A percentile compares a stretch with the other conserved stretches of the same genome.
Evolutionary conservation across 2,113 vertebrate species (phyloP).

Genomic region (Microcebus lehilahytsara): DNA sequence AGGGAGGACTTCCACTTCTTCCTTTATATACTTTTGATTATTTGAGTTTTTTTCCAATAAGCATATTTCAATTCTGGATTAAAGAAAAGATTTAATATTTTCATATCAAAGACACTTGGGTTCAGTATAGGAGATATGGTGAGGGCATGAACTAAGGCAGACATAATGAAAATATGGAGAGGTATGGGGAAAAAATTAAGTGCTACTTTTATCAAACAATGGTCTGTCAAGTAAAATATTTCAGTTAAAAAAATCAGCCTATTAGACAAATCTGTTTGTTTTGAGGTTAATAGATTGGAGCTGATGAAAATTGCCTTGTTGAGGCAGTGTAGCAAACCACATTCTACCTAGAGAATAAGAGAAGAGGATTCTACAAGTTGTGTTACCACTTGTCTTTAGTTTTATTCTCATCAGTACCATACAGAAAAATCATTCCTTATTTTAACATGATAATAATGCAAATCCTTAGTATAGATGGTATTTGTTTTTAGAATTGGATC

Average conservation of each 20-base stretch:
- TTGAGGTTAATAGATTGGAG: not conserved
- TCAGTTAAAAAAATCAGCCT: not conserved
- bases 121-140: not conserved
- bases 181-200: not conserved
- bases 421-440: not conserved
- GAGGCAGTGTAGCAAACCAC: not conserved
- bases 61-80: constrained; percentile 37
- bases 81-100: not conserved
- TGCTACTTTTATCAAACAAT: not conserved
- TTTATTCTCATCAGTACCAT: not conserved
- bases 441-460: not conserved
- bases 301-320: not conserved
- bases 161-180: not conserved
- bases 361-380: not conserved
- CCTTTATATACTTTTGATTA: not conserved
- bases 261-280: not conserved
- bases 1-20: not conserved
- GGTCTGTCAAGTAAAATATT: not conserved
- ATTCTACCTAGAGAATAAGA: not conserved
- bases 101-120: not conserved
- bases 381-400: not conserved
- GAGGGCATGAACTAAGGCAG: not conserved
- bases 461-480: not conserved
- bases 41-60: not conserved
- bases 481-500: constrained; percentile 26